These are phyloP conservation scores for Girardia tigrina DNA, from an alignment of 2,888 invertebrate genomes.

Conservation along the genomic window DNA sequence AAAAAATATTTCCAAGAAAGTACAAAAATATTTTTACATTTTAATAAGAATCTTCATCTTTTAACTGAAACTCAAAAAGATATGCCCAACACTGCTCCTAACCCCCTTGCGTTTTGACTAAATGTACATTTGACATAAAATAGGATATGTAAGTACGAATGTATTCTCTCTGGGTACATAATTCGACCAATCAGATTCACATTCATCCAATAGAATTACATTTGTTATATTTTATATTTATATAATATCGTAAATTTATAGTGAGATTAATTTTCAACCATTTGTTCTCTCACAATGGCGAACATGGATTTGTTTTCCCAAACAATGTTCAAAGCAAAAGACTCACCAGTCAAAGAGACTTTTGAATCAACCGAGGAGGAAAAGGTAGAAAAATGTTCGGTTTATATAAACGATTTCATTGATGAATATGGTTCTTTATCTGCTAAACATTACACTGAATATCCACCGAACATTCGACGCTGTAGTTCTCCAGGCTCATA, in stretches of 20 bases:
- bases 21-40: too few relatives aligned
- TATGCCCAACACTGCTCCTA: too few relatives aligned
- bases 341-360: not conserved
- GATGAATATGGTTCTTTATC: not conserved
- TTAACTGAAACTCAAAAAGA: too few relatives aligned
- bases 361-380: not conserved
- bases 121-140: too few relatives aligned
- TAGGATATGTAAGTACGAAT: too few relatives aligned
- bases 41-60: too few relatives aligned
- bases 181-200: not conserved
- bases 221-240: too few relatives aligned
- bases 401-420: not conserved
- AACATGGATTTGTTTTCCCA: not conserved
- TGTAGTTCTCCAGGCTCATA: not conserved
- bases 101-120: too few relatives aligned
- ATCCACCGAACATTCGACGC: not conserved
- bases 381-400: constrained; percentile 4
- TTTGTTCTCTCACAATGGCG: not conserved
- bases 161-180: too few relatives aligned
- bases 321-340: not conserved
- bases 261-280: too few relatives aligned
- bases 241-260: too few relatives aligned
- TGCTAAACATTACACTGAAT: not conserved
- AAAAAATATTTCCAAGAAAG: too few relatives aligned
- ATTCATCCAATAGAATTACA: not conserved